These are phyloP conservation scores for Kradibia gibbosae DNA, from an alignment of 1,140 invertebrate genomes.

Conservation along the genomic window DNA sequence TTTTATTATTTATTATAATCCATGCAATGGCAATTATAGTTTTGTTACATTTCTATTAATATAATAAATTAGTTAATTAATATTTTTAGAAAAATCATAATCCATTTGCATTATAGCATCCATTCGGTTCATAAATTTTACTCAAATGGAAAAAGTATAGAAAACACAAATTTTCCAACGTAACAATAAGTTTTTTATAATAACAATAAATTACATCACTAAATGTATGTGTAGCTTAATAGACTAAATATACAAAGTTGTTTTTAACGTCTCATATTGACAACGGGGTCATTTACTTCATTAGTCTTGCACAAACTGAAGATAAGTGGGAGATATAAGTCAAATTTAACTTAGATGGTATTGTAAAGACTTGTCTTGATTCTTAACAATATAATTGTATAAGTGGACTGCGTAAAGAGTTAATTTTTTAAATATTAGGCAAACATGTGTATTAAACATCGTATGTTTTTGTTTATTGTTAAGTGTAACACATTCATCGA, in stretches of 20 bases:
- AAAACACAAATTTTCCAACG: no score
- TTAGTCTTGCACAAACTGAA: slow-evolving; percentile 39
- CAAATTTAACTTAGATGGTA: slow-evolving; percentile 54
- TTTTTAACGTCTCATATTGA: slow-evolving; percentile 45
- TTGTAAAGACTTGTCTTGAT: slow-evolving; percentile 55
- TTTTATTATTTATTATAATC: no score
- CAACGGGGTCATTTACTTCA: slow-evolving; percentile 44
- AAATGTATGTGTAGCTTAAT: background rate
- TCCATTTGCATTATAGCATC: no score
- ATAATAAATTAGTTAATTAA: no score
- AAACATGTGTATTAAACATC: background rate
- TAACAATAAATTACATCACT: background rate
- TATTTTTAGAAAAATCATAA: no score
- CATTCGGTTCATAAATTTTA: no score
- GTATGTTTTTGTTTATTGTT: background rate
- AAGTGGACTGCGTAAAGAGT: slow-evolving; percentile 55
- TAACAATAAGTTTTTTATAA: background rate
- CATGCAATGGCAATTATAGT: no score
- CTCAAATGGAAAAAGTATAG: no score
- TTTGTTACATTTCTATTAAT: no score
- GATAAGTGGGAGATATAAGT: slow-evolving; percentile 50
- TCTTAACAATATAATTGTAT: slow-evolving; percentile 62
- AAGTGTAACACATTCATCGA: background rate
- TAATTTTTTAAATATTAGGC: slow-evolving; percentile 39
- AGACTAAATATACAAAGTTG: slow-evolving; percentile 25